Base-by-base conservation (phyloP, 2,888 invertebrate genomes). In the Macrosoma leucophasiata region DNA sequence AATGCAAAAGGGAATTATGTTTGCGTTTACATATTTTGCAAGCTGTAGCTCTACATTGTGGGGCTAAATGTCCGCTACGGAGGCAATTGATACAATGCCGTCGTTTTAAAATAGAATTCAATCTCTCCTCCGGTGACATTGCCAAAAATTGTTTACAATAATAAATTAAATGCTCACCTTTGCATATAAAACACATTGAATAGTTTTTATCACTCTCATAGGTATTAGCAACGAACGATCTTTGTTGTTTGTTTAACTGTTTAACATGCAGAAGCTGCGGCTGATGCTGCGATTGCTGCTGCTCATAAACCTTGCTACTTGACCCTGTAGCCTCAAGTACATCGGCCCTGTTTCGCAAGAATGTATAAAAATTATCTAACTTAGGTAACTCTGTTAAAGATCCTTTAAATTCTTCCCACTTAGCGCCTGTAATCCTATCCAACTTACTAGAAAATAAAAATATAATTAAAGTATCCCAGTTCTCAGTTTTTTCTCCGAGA, bases 51-150 rank as follows among this genome's bases (percentile, higher is more conserved):
- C 19, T 24, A 12, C 32, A 33, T 13, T 26, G 26, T 21, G 27
- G 33, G 6, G 33, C 33, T 12, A 33, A 11, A 27, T 33, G 33
- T 27, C 33, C 33, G 27, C 33, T 33, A 21, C 33, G 29, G 21
- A 29, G 29, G 20, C 29, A 29, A 13, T 29, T 29, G 2, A 29
- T 20, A n/a, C 29, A 29, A 21, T 29, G 13, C n/a, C 10, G 19
- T n/a, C 14, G 13, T 8, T 29, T 20, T 8, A 20, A 4, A 20
- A 29, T 29, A 7, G 13, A 9, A 13, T 29, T 20, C 19, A 29
- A 29, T 9, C 29, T 20, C 13, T 29, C 20, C n/a, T 3, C 20
- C 29, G 29, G 29, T 20, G 29, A 29, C 29, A 29, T 29, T 9
- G 29, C 8, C 9, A 29, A 20, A 20, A 29, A 29, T 3, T 20